Evolutionary conservation across 2,888 invertebrate species (phyloP), one percentile per base, ranked within the genome.

Genomic region (Tenodera sinensis): DNA sequence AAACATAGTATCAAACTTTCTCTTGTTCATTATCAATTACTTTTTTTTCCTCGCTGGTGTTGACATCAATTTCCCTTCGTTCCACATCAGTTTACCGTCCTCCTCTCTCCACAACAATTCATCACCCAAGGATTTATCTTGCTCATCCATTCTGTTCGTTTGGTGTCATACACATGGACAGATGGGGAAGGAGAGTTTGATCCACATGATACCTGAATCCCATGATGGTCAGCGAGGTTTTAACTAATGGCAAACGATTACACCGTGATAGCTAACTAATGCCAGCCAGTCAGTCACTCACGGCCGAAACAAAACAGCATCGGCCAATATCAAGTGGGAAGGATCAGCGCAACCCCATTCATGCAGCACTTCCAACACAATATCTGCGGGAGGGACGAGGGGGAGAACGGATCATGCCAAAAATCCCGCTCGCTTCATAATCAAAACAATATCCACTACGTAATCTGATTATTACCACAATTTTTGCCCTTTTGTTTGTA

Each of bases 161-260:
- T 71, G 87, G 14, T 34, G 34, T 87, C 82, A 71, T 71, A 82
- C 87, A 87, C 87, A 82, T 12, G 14, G 28, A 86, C 28, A 81
- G 86, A 8, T 27, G 47, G 27, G 42, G 84, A 84, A 71, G 54
- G 84, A 30, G 84, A 34, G 30, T 84, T 84, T 84, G 54, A 71
- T 71, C 34, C 84, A 84, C 34, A 47, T 85, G 87, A 87, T 87
- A 87, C 87, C 87, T 87, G 87, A 87, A 81, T 86, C 81, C 86
- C 81, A 81, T 86, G 86, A 86, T 86, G 86, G 86, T 87, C 30
- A 30, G 87, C n/a, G 30, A 87, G 87, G 83, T 87, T 87, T 87
- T 87, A 87, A 87, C 87, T 87, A 87, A 87, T 87, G 87, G 87
- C 87, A 14, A 34, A 87, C 87, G 87, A 87, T 87, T 87, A 87